Evolutionary conservation across 2,888 invertebrate species (phyloP).

Genomic region (Syrista parreyssii): DNA sequence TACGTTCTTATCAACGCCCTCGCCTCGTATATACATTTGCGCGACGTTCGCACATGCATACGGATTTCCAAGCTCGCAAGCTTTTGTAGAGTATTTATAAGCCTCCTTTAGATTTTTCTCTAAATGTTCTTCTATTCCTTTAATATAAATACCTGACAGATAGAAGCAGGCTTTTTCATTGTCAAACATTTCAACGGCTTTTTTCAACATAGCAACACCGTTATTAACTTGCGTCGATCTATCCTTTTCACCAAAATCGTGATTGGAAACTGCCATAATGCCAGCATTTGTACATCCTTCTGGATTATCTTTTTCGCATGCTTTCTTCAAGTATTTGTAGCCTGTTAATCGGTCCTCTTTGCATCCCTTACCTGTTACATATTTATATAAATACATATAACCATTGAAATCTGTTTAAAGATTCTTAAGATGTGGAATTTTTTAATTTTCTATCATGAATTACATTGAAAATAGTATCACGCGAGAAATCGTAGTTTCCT

Average conservation of each 20-base stretch:
- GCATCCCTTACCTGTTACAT: conserved; percentile 46
- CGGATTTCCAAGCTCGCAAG: conserved; percentile 86
- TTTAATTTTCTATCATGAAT: not conserved
- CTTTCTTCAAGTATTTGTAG: conserved; percentile 80
- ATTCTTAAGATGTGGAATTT: not conserved
- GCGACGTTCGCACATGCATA: conserved; percentile 92
- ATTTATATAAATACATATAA: not conserved
- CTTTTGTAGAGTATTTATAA: conserved; percentile 80
- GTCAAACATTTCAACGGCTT: conserved; percentile 67
- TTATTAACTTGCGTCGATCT: conserved; percentile 33
- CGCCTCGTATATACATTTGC: conserved; percentile 86
- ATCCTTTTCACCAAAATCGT: conserved; percentile 26
- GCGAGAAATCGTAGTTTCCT: conserved; percentile 11
- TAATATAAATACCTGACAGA: conserved; percentile 82
- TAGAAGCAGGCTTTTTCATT: conserved; percentile 83
- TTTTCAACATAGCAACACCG: conserved; percentile 69
- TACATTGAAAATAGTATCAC: not conserved
- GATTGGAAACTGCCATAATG: conserved; percentile 51
- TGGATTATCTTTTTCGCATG: conserved; percentile 78
- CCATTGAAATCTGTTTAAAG: not conserved
- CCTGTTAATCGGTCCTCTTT: conserved; percentile 61
- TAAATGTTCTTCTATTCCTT: conserved; percentile 75
- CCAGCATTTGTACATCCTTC: conserved; percentile 84
- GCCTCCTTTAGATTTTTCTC: conserved; percentile 80
- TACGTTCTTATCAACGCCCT: conserved; percentile 81